Evolutionary conservation across 2,113 vertebrate species (phyloP), one percentile per base, ranked within the genome.

Genomic region (Pangasianodon hypophthalmus): DNA sequence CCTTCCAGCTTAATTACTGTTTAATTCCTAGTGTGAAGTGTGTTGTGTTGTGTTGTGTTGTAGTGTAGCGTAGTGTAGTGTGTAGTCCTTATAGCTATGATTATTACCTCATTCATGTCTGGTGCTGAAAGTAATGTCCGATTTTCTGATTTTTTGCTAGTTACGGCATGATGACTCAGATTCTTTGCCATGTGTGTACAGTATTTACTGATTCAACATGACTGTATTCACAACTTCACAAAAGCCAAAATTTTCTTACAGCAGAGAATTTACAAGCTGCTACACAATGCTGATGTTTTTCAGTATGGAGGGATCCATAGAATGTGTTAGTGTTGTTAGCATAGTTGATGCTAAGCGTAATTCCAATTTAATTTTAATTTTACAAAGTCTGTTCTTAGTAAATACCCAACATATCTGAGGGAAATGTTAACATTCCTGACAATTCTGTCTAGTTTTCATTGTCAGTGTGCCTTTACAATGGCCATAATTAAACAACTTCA

Each of bases 31-130:
- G 24, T n/a, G 46, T 48, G 71, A 75, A 8, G 6, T 13, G 0
- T 14, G 8, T 87, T 50, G 44, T 97, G 54, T 50, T 13, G 0
- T 14, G 8, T 87, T 50, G 44, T 85, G 71, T 9, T 98, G 95
- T 97, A 21, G 32, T 84, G 54, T 50, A 11, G 86, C 77, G 69
- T 60, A 50, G 48, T 58, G 56, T 58, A 50, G 52, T 54, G 71
- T 56, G 81, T 24, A 29, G 50, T 87, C 48, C 24, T 62, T 71
- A 26, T 24, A 24, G 8, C 41, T 4, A 46, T 26, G 21, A 77
- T 77, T 46, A 24, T 77, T 77, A 77, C 41, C 41, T 77, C 41
- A 13, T 77, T 29, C 41, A 11, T 46, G 11, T 46, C 14, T 73
- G 5, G 16, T 41, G 29, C 64, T 67, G 29, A 67, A 67, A n/a